These are phyloP conservation scores for Alloplasta piceator DNA, from an alignment of 2,888 invertebrate species.

Conservation along the genomic window DNA sequence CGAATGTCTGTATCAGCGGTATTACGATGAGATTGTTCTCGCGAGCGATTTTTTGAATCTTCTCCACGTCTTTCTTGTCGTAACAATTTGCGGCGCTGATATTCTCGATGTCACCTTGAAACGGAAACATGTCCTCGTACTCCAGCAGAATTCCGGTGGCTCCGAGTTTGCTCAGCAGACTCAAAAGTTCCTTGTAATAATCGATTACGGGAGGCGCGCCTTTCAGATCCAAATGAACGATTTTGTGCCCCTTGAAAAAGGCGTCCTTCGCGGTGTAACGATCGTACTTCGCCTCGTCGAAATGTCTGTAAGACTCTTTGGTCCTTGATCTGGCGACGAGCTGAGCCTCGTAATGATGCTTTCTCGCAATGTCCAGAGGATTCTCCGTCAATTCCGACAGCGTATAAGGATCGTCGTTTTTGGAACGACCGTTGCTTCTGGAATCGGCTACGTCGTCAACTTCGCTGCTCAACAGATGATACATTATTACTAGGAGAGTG, in stretches of 20 bases:
- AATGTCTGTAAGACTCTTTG: constrained; percentile 35
- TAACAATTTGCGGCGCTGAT: constrained; percentile 88
- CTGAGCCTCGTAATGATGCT: constrained; percentile 71
- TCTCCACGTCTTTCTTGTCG: constrained; percentile 84
- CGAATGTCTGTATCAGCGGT: constrained; percentile 94
- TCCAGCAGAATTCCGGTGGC: constrained; percentile 92
- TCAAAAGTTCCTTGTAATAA: constrained; percentile 87
- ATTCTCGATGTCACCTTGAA: constrained; percentile 85
- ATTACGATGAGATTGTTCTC: constrained; percentile 88
- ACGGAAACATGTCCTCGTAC: constrained; percentile 96
- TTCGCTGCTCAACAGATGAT: constrained; percentile 79
- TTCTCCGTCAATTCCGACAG: constrained; percentile 70
- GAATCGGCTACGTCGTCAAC: constrained; percentile 70
- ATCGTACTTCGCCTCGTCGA: constrained; percentile 41
- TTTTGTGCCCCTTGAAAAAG: constrained; percentile 84
- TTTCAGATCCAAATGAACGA: constrained; percentile 94
- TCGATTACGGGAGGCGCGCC: constrained; percentile 90
- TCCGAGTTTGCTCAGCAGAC: constrained; percentile 86
- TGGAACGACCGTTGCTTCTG: constrained; percentile 67
- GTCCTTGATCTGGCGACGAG: constrained; percentile 68
- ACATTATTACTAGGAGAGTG: constrained; percentile 78
- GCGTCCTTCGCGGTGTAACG: constrained; percentile 36
- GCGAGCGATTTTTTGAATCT: constrained; percentile 85
- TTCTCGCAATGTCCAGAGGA: constrained; percentile 68
- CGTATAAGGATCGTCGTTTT: constrained; percentile 70